Evolutionary conservation across 1,140 invertebrate genomes (phyloP).

Genomic region (Panagrolaimus sp.): DNA sequence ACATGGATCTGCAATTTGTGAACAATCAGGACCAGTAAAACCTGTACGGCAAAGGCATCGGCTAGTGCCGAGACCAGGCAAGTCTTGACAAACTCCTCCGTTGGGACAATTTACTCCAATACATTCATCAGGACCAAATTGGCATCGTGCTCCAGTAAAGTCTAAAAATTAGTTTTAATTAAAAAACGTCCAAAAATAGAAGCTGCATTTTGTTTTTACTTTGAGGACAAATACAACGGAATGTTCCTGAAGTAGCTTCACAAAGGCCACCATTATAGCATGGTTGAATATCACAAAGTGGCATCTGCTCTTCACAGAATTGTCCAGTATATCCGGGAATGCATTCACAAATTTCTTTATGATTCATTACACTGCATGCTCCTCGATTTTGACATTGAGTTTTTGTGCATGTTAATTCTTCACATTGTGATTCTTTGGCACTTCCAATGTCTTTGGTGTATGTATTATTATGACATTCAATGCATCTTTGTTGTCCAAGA

Average conservation of each 20-base stretch:
- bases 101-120: slow-evolving; percentile 82
- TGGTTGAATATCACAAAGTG: slow-evolving; percentile 85
- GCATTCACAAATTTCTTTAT: slow-evolving; percentile 67
- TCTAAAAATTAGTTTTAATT: slow-evolving; percentile 62
- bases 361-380: slow-evolving; percentile 70
- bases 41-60: slow-evolving; percentile 73
- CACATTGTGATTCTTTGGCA: slow-evolving; percentile 75
- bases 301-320: slow-evolving; percentile 85
- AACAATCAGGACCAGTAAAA: slow-evolving; percentile 55
- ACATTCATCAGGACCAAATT: slow-evolving; percentile 84
- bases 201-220: slow-evolving; percentile 53
- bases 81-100: slow-evolving; percentile 90
- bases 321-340: slow-evolving; percentile 86
- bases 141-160: slow-evolving; percentile 84
- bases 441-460: slow-evolving; percentile 73
- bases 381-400: slow-evolving; percentile 86
- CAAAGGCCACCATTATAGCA: slow-evolving; percentile 87
- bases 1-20: slow-evolving; percentile 54
- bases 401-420: slow-evolving; percentile 75
- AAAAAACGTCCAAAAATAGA: slow-evolving; percentile 1
- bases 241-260: slow-evolving; percentile 82
- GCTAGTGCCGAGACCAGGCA: slow-evolving; percentile 80
- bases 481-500: slow-evolving; percentile 72
- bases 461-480: slow-evolving; percentile 79
- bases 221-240: slow-evolving; percentile 75